Conservation (phyloP, 2,888 invertebrate genomes). For the Drosophila acutilabella region DNA sequence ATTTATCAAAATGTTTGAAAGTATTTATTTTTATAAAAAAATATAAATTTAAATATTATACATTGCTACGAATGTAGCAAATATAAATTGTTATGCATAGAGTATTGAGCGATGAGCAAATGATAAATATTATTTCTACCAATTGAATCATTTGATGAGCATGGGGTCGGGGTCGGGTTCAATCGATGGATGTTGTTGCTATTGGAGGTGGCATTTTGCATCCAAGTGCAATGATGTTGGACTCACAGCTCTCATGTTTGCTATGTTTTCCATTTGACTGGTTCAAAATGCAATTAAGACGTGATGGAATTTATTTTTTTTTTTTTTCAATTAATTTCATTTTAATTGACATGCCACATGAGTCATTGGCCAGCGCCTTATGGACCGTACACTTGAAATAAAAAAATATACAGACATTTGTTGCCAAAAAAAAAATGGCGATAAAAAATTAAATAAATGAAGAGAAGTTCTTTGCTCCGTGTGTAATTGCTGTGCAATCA, state of each 20-base stretch:
- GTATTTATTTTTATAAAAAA: neutral
- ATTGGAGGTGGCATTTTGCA: slow-evolving; percentile 43
- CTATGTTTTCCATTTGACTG: slow-evolving; percentile 53
- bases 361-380: slow-evolving; percentile 54
- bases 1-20: neutral
- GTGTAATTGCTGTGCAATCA: slow-evolving; percentile 44
- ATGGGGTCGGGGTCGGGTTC: slow-evolving; percentile 7
- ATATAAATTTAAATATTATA: neutral
- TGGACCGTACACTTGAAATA: slow-evolving; percentile 10
- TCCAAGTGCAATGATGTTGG: slow-evolving; percentile 33
- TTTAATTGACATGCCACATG: slow-evolving; percentile 65
- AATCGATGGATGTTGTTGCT: slow-evolving; percentile 10
- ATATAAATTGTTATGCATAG: neutral
- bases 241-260: slow-evolving; percentile 35
- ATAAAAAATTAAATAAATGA: slow-evolving; percentile 50
- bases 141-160: slow-evolving; percentile 34
- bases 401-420: slow-evolving; percentile 14
- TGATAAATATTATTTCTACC: slow-evolving; percentile 18
- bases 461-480: slow-evolving; percentile 9
- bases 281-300: slow-evolving; percentile 69
- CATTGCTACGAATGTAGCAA: neutral
- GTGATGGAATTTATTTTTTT: slow-evolving; percentile 65
- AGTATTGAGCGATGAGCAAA: slow-evolving; percentile 10
- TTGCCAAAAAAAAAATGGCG: slow-evolving; percentile 37
- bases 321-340: slow-evolving; percentile 64